phyloP scores from a whole-genome alignment of 2,113 vertebrate genomes.

The Apteryx owenii region DNA sequence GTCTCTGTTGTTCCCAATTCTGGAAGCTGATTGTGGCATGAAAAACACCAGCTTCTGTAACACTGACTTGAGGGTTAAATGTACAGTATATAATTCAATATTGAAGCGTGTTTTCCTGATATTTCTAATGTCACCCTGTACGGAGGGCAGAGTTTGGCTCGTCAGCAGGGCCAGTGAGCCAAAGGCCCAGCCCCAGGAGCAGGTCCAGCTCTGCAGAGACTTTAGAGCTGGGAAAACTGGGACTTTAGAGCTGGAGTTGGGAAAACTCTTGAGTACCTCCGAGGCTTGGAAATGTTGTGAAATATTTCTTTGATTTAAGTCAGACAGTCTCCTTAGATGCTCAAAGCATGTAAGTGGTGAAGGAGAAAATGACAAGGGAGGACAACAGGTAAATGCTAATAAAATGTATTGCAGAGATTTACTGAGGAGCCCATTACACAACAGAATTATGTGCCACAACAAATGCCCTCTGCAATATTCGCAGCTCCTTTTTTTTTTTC shows the following conservation, averaged over 20 bases:
- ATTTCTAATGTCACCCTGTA: not conserved
- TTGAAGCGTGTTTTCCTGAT: not conserved
- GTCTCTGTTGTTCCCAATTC: not conserved
- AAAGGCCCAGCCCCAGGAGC: fast-evolving
- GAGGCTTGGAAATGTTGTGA: not conserved
- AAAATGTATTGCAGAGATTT: not conserved
- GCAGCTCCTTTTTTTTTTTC: not conserved
- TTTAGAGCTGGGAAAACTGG: not conserved
- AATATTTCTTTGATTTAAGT: conserved; percentile 2
- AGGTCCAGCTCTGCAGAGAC: not conserved
- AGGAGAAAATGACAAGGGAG: not conserved
- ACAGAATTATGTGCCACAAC: not conserved
- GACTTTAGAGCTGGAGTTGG: not conserved
- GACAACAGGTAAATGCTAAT: not conserved
- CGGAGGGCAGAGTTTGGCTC: not conserved
- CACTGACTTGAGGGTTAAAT: not conserved
- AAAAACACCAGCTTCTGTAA: not conserved
- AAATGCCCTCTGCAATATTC: not conserved
- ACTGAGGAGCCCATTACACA: not conserved
- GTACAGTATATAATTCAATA: not conserved
- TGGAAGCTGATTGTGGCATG: not conserved
- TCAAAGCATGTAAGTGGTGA: not conserved
- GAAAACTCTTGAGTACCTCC: not conserved
- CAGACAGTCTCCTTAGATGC: not conserved
- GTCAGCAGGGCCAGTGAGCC: not conserved